Base-by-base conservation (phyloP, 1,140 invertebrate species). In the Steinernema feltiae region DNA sequence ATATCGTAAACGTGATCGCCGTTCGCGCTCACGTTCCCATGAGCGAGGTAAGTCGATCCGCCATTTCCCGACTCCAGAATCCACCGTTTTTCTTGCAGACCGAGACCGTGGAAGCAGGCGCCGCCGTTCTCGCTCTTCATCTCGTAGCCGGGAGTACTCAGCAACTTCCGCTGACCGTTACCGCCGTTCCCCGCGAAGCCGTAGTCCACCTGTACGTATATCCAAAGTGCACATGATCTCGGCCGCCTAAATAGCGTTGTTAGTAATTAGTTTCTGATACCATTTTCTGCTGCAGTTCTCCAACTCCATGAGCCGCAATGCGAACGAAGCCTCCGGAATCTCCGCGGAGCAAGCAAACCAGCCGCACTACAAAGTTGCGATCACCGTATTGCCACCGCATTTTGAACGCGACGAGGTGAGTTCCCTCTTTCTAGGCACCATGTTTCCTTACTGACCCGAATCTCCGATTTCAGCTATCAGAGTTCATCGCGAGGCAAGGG, bases 401-500 rank as follows among this genome's bases (percentile, higher is more conserved):
- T 69, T 72, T 15, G 80, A 82, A 69, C 69, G 76, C 27, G 79
- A 80, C 69, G 72, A 53, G 80, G 79, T 80, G 41, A n/a, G 35
- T 78, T 77, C 29, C 0, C 31, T 35, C 32, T 17, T 53, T 78
- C 53, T 15, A 27, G 17, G 15, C 27, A 7, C 78, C 24, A 31
- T 12, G 7, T 75, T 30, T 15, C 69, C 21, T 7, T 1, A 31
- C 1, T 76, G 30, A 1, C 7, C 1, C n/a, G n/a, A n/a, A n/a
- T n/a, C n/a, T 70, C 30, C 15, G 15, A 18, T 53, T 69, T 79
- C 35, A 82, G 80, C 70, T 82, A 17, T 81, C 81, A 48, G 81
- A 84, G 30, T 53, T 84, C 18, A 27, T 82, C 2, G 80, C 82
- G 2, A 48, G 48, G 17, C 80, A 82, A 74, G 80, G 80, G 0